A percentile compares a stretch with the other conserved stretches of the same genome.
These are phyloP conservation scores for Drymodes brunneopygia DNA, from an alignment of 2,113 vertebrate species.

Conservation along the genomic window DNA sequence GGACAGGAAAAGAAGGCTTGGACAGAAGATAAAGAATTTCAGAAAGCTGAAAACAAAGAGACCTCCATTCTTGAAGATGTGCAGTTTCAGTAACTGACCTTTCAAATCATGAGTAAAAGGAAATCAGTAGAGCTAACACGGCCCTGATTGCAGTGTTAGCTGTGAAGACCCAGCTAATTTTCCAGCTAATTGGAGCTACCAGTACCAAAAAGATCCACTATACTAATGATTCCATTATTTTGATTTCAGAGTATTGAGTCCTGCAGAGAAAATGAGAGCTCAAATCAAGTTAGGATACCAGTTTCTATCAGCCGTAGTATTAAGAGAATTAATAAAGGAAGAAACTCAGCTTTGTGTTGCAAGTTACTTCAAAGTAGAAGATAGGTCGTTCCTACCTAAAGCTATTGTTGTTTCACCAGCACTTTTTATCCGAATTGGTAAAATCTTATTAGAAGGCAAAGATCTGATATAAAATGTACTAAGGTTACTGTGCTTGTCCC, in stretches of 20 bases:
- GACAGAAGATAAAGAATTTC: not conserved
- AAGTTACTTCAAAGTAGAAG: not conserved
- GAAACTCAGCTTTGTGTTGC: not conserved
- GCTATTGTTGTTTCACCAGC: not conserved
- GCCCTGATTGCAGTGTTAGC: not conserved
- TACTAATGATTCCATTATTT: not conserved
- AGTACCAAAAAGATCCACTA: not conserved
- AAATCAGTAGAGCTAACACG: fast-evolving
- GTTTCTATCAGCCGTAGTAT: not conserved
- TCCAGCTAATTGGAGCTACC: not conserved
- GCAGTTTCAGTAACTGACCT: not conserved
- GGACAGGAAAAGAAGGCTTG: not conserved
- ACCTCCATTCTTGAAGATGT: not conserved
- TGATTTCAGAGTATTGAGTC: not conserved
- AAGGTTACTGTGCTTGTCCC: not conserved
- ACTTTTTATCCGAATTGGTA: not conserved
- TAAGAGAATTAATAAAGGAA: not conserved
- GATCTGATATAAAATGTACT: not conserved
- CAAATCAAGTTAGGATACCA: not conserved
- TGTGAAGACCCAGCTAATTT: not conserved
- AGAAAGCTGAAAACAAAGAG: not conserved
- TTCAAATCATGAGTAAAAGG: not conserved
- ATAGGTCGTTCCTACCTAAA: not conserved
- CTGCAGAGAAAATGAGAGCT: not conserved
- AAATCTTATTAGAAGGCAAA: not conserved